phyloP scores from a whole-genome alignment of 2,797 vertebrate species.

The Threskiornis aethiopicus region DNA sequence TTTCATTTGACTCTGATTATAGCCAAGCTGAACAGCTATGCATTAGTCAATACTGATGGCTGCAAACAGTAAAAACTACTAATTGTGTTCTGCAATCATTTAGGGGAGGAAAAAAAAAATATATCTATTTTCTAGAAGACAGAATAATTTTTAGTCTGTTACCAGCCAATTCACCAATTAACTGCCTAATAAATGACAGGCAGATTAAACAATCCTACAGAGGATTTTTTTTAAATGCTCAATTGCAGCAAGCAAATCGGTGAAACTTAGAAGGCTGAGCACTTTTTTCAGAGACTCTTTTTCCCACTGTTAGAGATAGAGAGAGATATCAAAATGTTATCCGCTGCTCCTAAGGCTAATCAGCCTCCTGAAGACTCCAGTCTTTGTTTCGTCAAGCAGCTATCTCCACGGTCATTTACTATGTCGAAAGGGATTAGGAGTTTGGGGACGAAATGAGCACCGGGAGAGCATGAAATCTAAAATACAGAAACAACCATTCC shows the following conservation, averaged over 20 bases:
- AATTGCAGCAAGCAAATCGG: not conserved
- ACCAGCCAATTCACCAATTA: not conserved
- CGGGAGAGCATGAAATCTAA: not conserved
- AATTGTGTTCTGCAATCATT: not conserved
- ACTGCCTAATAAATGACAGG: not conserved
- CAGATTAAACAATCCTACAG: not conserved
- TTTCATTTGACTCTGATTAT: not conserved
- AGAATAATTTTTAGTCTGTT: not conserved
- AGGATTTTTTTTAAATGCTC: not conserved
- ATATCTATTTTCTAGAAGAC: not conserved
- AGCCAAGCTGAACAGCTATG: not conserved
- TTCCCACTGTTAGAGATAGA: not conserved
- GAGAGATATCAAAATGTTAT: not conserved
- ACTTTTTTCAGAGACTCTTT: not conserved
- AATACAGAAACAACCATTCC: not conserved
- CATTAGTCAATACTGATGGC: not conserved
- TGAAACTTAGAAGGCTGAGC: not conserved
- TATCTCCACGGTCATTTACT: not conserved
- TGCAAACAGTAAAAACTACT: not conserved
- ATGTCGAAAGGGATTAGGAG: conserved; percentile 15
- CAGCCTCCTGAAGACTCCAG: not conserved
- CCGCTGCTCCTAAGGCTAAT: not conserved
- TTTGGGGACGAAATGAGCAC: not conserved
- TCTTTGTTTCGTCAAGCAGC: not conserved
- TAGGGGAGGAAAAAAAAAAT: not conserved